Conservation (phyloP, 2,113 vertebrate genomes). For the Mormyrus lacerda region DNA sequence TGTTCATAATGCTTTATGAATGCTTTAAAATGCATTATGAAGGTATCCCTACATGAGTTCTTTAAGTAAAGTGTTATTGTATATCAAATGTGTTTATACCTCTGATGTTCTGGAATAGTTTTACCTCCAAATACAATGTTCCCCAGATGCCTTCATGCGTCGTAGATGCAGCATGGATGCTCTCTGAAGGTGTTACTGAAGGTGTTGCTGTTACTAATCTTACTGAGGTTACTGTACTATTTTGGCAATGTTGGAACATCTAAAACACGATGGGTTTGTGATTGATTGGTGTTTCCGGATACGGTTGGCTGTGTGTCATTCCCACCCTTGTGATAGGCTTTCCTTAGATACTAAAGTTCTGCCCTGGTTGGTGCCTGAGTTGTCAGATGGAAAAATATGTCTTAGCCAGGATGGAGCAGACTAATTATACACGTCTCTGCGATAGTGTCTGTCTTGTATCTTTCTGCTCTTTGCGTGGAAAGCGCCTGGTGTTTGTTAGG, state of each 20-base stretch:
- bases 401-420: neutral
- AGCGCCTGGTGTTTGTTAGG: neutral
- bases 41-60: too few relatives aligned
- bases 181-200: neutral
- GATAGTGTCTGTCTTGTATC: neutral
- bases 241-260: neutral
- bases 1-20: too few relatives aligned
- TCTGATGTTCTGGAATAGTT: neutral
- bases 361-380: neutral
- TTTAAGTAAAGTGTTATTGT: too few relatives aligned
- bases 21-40: too few relatives aligned
- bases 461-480: neutral
- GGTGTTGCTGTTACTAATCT: neutral
- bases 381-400: neutral
- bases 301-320: neutral
- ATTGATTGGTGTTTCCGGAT: neutral
- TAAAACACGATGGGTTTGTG: neutral
- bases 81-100: neutral
- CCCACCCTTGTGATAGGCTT: neutral
- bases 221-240: neutral
- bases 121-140: neutral
- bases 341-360: too few relatives aligned
- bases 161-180: neutral
- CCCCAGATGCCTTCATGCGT: neutral
- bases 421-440: constrained; percentile 1